A percentile compares a stretch with the other conserved stretches of the same genome.
These are phyloP conservation scores for Allophyes oxyacanthae DNA, from an alignment of 2,888 invertebrate genomes.

Conservation along the genomic window DNA sequence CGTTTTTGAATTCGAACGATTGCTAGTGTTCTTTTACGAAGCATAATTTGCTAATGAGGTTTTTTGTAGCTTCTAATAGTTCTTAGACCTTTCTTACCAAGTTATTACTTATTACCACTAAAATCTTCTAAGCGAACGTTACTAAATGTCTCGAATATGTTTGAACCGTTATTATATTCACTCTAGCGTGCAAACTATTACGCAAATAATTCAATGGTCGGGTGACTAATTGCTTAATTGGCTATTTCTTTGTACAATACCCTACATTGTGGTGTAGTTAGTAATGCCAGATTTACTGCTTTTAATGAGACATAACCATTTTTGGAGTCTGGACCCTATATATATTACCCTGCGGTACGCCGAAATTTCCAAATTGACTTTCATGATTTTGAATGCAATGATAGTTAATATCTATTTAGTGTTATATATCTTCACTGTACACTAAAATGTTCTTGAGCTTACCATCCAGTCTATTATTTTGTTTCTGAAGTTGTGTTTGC, in stretches of 20 bases:
- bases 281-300: constrained; percentile 1
- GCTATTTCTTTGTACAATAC: constrained; percentile 30
- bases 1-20: no score
- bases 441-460: no score
- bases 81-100: constrained; percentile 4
- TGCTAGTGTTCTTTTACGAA: no score
- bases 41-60: no score
- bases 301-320: neutral
- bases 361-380: no score
- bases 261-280: constrained; percentile 11
- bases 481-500: no score
- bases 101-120: no score
- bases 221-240: constrained; percentile 52
- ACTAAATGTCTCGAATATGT: constrained; percentile 17
- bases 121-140: no score
- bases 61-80: neutral
- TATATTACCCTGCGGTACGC: neutral
- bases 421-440: no score
- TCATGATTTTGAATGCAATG: no score
- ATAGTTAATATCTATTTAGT: no score
- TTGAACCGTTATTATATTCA: constrained; percentile 15
- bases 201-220: constrained; percentile 42
- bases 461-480: no score
- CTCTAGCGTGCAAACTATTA: constrained; percentile 41
- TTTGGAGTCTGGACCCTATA: neutral